phyloP scores from a whole-genome alignment of 2,888 invertebrate genomes.

The Ctenicera cuprea region DNA sequence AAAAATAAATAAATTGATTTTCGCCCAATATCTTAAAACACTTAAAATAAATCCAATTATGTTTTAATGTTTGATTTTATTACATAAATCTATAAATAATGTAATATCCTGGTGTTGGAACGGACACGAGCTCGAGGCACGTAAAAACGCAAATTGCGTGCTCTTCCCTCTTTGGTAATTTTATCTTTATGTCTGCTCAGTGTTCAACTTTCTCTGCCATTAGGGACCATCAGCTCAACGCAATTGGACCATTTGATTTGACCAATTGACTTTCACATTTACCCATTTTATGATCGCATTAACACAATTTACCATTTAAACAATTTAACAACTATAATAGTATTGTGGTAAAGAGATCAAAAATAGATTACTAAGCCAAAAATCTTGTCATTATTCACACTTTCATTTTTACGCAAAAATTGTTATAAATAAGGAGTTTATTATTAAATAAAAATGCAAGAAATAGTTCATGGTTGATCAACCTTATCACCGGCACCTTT shows the following conservation, averaged over 20 bases:
- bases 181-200: slow-evolving; percentile 22
- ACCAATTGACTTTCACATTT: slow-evolving; percentile 49
- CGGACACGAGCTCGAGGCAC: background rate
- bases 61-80: background rate
- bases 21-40: no score
- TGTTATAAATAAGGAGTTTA: background rate
- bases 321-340: background rate
- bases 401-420: no score
- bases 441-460: background rate
- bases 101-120: no score
- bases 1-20: no score
- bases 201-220: slow-evolving; percentile 45
- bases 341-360: background rate
- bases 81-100: no score
- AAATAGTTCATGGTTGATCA: slow-evolving; percentile 14
- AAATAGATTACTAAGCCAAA: background rate
- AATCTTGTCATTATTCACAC: no score
- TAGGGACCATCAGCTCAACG: slow-evolving; percentile 35
- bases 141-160: slow-evolving; percentile 14
- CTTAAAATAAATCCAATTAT: no score
- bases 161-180: slow-evolving; percentile 31
- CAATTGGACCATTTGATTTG: slow-evolving; percentile 44
- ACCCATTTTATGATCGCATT: slow-evolving; percentile 21
- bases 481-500: slow-evolving; percentile 19
- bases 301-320: slow-evolving; percentile 38